Evolutionary conservation across 30 jellyfish, hydroid and myxozoan species (phyloP), one percentile per base, ranked within the genome.

Genomic region (Aurelia aurita): DNA sequence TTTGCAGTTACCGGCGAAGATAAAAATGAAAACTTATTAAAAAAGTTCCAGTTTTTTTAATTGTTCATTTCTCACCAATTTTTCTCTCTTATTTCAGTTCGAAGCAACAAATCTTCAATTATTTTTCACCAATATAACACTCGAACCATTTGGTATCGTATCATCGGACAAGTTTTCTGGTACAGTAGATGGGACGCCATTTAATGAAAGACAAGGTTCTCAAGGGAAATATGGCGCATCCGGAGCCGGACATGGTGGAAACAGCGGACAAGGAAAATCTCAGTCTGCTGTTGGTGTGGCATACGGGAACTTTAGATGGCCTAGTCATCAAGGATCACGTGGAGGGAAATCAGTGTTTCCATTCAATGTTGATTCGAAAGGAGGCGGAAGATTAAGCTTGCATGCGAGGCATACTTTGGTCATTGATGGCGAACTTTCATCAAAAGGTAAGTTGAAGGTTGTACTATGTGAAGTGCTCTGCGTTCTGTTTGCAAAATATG

Each of bases 211-310:
- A n/a, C 75, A 58, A 45, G 62, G 32, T 3, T 13, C 53, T 10
- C 68, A 46, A 12, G 82, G 82, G 6, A 39, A 35, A 47, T 53
- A 10, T 22, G 91, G 91, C 1, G 84, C 91, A 28, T 73, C 91
- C 10, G 91, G 91, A 34, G 91, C 84, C 7, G 91, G 91, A 7
- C 78, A 81, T 55, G 91, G 91, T 26, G 91, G 91, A 20, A 81
- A 81, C 69, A 81, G 91, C 57, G 91, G 91, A 29, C 91, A 81
- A 53, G 91, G 91, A 23, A 19, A 53, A 16, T 66, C 91, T 18
- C 91, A 81, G 47, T n/a, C 44, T 10, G 49, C 13, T 29, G 82
- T 81, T 68, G 91, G 91, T 49, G 84, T 54, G 16, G 91, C 91
- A 49, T 81, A 81, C 60, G 91, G 91, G 32, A 69, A 81, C 28